These are phyloP conservation scores for Tolmerus cingulatus DNA, from an alignment of 2,888 invertebrate species.

Conservation along the genomic window DNA sequence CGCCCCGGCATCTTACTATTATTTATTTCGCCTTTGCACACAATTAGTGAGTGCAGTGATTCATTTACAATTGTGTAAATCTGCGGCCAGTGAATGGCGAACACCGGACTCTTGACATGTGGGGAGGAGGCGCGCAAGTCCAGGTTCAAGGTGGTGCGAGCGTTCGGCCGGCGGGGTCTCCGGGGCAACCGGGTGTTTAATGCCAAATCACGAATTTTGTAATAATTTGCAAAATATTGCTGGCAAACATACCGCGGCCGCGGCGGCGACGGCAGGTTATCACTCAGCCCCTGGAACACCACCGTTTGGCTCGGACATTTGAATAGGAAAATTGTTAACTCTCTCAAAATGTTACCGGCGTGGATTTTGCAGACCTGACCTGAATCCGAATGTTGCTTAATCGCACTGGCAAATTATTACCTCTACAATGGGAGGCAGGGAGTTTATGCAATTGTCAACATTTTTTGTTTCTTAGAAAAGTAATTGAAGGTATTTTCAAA, in stretches of 20 bases:
- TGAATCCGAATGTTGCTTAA: neutral
- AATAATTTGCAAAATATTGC: constrained; percentile 4
- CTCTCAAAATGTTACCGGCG: neutral
- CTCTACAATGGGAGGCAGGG: neutral
- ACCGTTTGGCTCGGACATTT: neutral
- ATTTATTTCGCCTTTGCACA: constrained; percentile 43
- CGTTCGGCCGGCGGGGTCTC: neutral
- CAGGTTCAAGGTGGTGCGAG: constrained; percentile 26
- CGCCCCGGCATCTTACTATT: constrained; percentile 26
- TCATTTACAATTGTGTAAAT: constrained; percentile 38
- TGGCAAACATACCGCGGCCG: neutral
- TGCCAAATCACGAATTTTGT: constrained; percentile 13
- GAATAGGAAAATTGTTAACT: neutral
- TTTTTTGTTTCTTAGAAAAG: neutral
- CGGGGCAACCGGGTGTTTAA: neutral
- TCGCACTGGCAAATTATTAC: neutral
- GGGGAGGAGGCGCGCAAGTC: constrained; percentile 1
- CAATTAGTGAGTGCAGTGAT: constrained; percentile 40
- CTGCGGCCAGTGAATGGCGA: constrained; percentile 15
- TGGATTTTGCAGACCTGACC: neutral
- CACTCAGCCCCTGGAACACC: neutral
- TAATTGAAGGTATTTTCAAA: neutral
- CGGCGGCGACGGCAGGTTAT: neutral
- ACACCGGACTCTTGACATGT: constrained; percentile 4
- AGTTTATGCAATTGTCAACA: neutral